Evolutionary conservation across 2,113 vertebrate species (phyloP).

Genomic region (Colius striatus): DNA sequence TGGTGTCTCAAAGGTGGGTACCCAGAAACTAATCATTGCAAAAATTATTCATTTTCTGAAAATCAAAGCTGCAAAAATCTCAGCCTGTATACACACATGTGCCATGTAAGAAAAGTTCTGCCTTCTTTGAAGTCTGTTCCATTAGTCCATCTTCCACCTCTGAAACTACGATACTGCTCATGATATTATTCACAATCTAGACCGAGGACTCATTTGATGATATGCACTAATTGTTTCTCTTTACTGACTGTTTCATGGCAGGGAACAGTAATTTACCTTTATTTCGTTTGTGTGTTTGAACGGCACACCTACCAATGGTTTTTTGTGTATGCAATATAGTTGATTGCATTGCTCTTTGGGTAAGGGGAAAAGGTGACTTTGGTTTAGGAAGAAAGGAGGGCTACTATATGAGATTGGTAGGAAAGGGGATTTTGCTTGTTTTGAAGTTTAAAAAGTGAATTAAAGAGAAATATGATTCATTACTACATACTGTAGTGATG

Average conservation of each 20-base stretch:
- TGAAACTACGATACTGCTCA: not conserved
- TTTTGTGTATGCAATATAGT: not conserved
- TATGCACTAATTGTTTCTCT: not conserved
- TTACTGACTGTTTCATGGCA: not conserved
- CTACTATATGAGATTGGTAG: not conserved
- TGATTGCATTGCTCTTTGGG: not conserved
- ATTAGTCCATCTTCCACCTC: not conserved
- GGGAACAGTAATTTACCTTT: not conserved
- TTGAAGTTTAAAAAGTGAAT: not conserved
- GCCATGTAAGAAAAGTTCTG: not conserved
- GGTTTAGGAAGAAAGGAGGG: not conserved
- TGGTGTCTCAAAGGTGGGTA: not conserved
- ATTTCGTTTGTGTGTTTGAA: not conserved
- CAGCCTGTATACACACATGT: not conserved
- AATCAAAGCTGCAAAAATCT: not conserved
- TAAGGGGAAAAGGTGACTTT: not conserved
- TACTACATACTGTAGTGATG: not conserved
- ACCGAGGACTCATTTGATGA: not conserved
- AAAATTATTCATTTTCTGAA: not conserved
- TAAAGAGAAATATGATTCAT: not conserved
- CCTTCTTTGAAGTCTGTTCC: not conserved
- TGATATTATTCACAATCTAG: not conserved
- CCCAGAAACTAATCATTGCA: not conserved
- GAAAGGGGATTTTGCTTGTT: not conserved
- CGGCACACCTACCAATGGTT: fast-evolving